Evolutionary conservation across 2,797 vertebrate species (phyloP), one percentile per base, ranked within the genome.

Genomic region (Chrysocyon brachyurus): DNA sequence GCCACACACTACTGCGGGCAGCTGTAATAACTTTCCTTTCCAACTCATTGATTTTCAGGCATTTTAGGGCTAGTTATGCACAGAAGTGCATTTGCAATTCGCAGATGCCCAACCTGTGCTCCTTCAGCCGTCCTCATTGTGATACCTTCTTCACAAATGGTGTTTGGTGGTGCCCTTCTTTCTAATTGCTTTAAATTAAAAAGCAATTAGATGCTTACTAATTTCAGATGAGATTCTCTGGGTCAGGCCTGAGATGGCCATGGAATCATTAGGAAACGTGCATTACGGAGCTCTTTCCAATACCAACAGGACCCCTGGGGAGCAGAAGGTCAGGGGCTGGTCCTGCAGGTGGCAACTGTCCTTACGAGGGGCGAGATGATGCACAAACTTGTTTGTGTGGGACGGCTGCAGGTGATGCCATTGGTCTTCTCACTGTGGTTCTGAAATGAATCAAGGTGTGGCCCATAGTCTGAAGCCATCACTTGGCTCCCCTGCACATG

Each of bases 131-230:
- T 97, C 96, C 4, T 79, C 93, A 9, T 17, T 1, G n/a, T 79
- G 95, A 96, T 85, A 59, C 91, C 66, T 87, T 72, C 97, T 96
- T 95, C 98, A 81, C 94, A 97, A 98, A 98, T 94, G 97, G 96
- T 3, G 82, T 95, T 97, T 95, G 72, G 82, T 92, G 97, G 96
- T 54, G 85, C 87, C 93, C 96, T 97, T 92, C 94, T 98, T 98
- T 96, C 98, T 98, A 97, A 98, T 97, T 97, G 97, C 97, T 97
- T 97, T 98, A 98, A 98, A 98, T 98, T 98, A 98, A 98, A 98
- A 98, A 98, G 98, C 98, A 98, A 97, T 98, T 98, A 98, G 97
- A 97, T 92, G 95, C 95, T 95, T 92, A 81, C 98, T 98, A 92
- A 98, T 98, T 98, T 98, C 96, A 97, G 96, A 81, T 78, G 89